These are phyloP conservation scores for Gallinago stenura DNA, from an alignment of 2,797 vertebrate genomes.

Conservation along the genomic window DNA sequence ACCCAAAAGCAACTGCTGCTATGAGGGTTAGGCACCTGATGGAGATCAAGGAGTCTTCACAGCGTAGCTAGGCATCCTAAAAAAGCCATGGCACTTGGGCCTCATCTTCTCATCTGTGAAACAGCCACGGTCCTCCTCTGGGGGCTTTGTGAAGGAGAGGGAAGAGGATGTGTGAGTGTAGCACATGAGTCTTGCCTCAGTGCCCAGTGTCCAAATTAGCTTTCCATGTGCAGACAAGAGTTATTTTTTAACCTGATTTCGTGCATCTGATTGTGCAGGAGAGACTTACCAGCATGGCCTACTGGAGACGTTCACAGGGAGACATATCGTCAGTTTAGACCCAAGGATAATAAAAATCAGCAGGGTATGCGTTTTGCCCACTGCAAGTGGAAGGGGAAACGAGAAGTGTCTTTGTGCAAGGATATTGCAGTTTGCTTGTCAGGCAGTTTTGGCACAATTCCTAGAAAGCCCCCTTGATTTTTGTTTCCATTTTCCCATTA, in stretches of 20 bases:
- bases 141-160: background rate
- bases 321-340: background rate
- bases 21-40: background rate
- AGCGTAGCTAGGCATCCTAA: background rate
- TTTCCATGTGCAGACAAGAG: background rate
- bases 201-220: background rate
- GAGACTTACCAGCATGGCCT: background rate
- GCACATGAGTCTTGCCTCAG: background rate
- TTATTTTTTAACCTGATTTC: background rate
- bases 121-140: fast-evolving
- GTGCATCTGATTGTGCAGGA: background rate
- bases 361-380: fast-evolving
- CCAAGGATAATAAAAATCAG: background rate
- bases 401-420: background rate
- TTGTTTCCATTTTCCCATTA: background rate
- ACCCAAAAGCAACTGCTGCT: background rate
- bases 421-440: background rate
- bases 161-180: background rate
- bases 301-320: fast-evolving
- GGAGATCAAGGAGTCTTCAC: fast-evolving
- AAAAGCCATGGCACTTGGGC: fast-evolving
- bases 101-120: background rate
- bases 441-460: background rate
- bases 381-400: fast-evolving
- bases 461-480: background rate